A percentile compares a stretch with the other conserved stretches of the same genome.
Conservation (phyloP, 2,113 vertebrate species). For the Phrynocephalus versicolor region DNA sequence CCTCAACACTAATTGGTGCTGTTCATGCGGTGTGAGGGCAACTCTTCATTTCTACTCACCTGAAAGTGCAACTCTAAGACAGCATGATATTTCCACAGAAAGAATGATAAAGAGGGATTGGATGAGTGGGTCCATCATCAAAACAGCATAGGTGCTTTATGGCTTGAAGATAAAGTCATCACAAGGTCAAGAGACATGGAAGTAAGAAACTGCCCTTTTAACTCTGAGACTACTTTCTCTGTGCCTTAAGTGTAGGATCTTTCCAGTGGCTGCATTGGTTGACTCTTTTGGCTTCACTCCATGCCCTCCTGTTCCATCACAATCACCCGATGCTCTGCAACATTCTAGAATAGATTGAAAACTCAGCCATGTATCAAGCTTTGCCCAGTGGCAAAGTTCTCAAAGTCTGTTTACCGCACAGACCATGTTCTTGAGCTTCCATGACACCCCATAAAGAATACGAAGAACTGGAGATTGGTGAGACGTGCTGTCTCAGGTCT, state of each 20-base stretch:
- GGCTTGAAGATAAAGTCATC: not conserved
- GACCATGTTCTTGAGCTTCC: no score
- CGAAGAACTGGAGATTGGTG: not conserved
- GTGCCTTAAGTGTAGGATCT: not conserved
- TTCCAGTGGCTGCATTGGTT: not conserved
- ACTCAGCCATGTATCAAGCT: not conserved
- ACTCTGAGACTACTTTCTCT: not conserved
- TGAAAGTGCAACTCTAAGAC: not conserved
- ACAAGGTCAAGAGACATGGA: not conserved
- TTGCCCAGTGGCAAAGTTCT: no score
- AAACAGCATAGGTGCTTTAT: not conserved
- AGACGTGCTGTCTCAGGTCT: no score
- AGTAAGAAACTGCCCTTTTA: not conserved
- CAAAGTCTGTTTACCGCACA: no score
- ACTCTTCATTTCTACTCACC: constrained; percentile 11
- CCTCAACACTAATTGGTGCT: not conserved
- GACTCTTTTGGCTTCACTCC: not conserved
- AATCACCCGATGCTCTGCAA: not conserved
- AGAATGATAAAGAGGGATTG: constrained; percentile 2
- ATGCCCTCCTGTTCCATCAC: not conserved
- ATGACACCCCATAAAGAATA: not conserved
- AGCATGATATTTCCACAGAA: not conserved
- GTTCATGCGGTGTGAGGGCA: no score
- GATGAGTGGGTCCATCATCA: not conserved
- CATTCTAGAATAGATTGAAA: constrained; percentile 12